Conservation (phyloP, 1,140 invertebrate species). For the Hydropsyche tenuis region DNA sequence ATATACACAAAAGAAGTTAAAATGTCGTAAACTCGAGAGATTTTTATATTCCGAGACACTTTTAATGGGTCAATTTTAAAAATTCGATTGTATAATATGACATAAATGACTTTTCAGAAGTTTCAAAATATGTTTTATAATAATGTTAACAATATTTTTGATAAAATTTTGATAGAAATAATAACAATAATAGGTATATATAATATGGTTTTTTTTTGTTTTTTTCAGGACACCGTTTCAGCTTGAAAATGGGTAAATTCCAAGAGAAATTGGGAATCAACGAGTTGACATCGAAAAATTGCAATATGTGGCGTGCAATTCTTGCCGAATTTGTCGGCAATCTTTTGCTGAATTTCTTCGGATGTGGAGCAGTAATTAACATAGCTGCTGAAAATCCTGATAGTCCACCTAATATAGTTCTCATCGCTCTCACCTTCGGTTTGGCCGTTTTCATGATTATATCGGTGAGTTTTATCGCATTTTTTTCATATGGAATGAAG, state of each 20-base stretch:
- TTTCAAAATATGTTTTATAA: no score
- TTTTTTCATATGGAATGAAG: background rate
- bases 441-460: slow-evolving; percentile 81
- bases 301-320: slow-evolving; percentile 63
- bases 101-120: no score
- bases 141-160: no score
- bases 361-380: slow-evolving; percentile 76
- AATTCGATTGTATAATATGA: no score
- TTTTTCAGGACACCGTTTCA: slow-evolving; percentile 26
- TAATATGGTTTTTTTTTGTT: slow-evolving; percentile 2
- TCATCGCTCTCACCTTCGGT: slow-evolving; percentile 87
- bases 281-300: slow-evolving; percentile 44
- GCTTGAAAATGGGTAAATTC: slow-evolving; percentile 42
- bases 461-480: slow-evolving; percentile 67
- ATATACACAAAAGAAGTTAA: no score
- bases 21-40: no score
- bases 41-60: no score
- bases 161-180: no score
- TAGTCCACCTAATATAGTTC: slow-evolving; percentile 67
- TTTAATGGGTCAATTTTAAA: no score
- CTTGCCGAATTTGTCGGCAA: slow-evolving; percentile 85
- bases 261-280: slow-evolving; percentile 44
- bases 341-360: slow-evolving; percentile 80
- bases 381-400: slow-evolving; percentile 52
- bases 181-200: no score